These are phyloP conservation scores for Drosophila sordidapex DNA, from an alignment of 2,888 invertebrate species.

Conservation along the genomic window DNA sequence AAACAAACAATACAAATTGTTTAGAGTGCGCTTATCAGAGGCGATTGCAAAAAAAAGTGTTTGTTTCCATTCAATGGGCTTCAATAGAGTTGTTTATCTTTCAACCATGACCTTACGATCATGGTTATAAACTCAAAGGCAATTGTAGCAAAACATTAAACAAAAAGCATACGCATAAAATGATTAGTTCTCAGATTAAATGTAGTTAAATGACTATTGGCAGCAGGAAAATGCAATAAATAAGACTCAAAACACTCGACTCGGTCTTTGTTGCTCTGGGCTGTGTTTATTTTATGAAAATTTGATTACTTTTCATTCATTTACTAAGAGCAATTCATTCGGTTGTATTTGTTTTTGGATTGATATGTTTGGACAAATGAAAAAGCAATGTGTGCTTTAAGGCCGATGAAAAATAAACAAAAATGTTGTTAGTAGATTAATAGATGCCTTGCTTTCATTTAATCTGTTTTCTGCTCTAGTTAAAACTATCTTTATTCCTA, in stretches of 20 bases:
- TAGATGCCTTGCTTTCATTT: neutral
- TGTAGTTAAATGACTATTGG: neutral
- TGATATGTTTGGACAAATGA: neutral
- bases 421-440: neutral
- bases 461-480: too few relatives aligned
- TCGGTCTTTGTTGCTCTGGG: neutral
- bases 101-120: constrained; percentile 4
- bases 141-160: neutral
- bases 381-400: neutral
- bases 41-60: constrained; percentile 22
- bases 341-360: too few relatives aligned
- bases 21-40: constrained; percentile 31
- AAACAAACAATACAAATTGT: constrained; percentile 17
- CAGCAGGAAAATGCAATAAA: neutral
- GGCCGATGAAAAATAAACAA: too few relatives aligned
- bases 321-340: neutral
- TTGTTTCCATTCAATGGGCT: constrained; percentile 8
- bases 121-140: neutral
- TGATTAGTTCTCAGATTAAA: neutral
- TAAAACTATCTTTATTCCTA: neutral
- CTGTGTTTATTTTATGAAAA: neutral
- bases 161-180: neutral
- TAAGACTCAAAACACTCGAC: neutral
- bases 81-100: constrained; percentile 18
- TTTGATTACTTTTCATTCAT: neutral